A percentile compares a stretch with the other conserved stretches of the same genome.
Conservation (phyloP, 2,888 invertebrate species). For the Xylota sylvarum region DNA sequence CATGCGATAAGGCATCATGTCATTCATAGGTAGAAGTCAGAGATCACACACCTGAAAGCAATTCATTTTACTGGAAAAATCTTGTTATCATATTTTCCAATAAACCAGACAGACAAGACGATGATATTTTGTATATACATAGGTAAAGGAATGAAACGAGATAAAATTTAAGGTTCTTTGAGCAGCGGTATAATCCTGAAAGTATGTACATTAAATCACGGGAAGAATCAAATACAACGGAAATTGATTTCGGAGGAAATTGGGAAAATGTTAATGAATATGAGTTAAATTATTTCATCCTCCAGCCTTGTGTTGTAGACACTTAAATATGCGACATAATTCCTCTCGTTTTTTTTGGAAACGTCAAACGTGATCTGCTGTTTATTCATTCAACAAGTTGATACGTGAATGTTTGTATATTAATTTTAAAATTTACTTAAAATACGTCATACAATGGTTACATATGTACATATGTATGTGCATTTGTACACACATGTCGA, state of each 20-base stretch:
- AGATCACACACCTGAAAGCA: neutral
- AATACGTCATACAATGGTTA: too few relatives aligned
- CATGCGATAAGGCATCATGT: too few relatives aligned
- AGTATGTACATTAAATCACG: conserved; percentile 26
- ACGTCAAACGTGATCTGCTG: neutral
- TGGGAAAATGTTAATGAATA: conserved; percentile 39
- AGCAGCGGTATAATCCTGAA: conserved; percentile 3
- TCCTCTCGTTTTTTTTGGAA: neutral
- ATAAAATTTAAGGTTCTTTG: conserved; percentile 2
- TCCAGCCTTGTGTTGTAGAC: neutral
- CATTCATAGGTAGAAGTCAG: neutral
- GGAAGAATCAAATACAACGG: conserved; percentile 63
- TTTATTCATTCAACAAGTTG: conserved; percentile 10
- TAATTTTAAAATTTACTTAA: too few relatives aligned
- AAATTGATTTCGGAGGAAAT: conserved; percentile 65
- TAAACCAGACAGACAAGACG: neutral
- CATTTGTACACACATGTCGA: too few relatives aligned
- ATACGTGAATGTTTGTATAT: too few relatives aligned
- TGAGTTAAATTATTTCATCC: conserved; percentile 14
- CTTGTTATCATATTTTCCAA: neutral
- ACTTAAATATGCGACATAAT: neutral
- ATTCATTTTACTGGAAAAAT: neutral
- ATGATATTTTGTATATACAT: neutral
- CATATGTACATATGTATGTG: too few relatives aligned
- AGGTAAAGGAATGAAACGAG: neutral